These are phyloP conservation scores for Eurytoma californica DNA, from an alignment of 2,888 invertebrate genomes.

Conservation along the genomic window DNA sequence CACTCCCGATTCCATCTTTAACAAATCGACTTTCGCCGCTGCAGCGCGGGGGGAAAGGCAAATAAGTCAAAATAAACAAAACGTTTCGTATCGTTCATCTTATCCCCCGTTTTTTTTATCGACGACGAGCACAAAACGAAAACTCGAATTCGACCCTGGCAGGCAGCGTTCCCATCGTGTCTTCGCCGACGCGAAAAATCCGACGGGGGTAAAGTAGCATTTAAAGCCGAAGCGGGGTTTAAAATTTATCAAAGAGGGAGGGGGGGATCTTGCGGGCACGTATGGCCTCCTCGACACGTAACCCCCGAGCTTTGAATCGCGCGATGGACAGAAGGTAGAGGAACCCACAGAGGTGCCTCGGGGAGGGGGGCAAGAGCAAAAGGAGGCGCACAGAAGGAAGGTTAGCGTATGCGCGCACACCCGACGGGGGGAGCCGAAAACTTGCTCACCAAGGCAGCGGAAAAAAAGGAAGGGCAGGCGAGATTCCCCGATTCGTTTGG, in stretches of 20 bases:
- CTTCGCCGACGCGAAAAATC: conserved; percentile 17
- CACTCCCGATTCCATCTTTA: too few relatives aligned
- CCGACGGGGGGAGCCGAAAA: conserved; percentile 39
- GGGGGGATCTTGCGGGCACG: conserved; percentile 34
- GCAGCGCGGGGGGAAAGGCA: too few relatives aligned
- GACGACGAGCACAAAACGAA: too few relatives aligned
- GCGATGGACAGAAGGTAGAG: conserved; percentile 40
- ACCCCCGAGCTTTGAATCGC: not conserved
- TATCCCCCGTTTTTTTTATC: too few relatives aligned
- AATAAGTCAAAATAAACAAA: too few relatives aligned
- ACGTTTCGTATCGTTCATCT: too few relatives aligned
- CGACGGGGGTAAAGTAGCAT: conserved; percentile 16
- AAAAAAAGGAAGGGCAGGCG: conserved; percentile 10
- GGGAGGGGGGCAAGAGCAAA: not conserved
- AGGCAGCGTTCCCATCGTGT: not conserved
- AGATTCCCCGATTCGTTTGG: conserved; percentile 17
- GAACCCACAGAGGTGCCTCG: not conserved
- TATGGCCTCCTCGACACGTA: conserved; percentile 6
- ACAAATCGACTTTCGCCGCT: too few relatives aligned
- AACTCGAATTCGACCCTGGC: too few relatives aligned
- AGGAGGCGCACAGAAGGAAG: conserved; percentile 18
- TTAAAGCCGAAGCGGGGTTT: conserved; percentile 33
- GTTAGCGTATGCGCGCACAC: too few relatives aligned
- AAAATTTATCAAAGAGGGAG: conserved; percentile 46
- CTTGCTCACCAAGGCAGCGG: conserved; percentile 21